Evolutionary conservation across 2,113 vertebrate genomes (phyloP), one percentile per base, ranked within the genome.

Genomic region (Prochilodus magdalenae): DNA sequence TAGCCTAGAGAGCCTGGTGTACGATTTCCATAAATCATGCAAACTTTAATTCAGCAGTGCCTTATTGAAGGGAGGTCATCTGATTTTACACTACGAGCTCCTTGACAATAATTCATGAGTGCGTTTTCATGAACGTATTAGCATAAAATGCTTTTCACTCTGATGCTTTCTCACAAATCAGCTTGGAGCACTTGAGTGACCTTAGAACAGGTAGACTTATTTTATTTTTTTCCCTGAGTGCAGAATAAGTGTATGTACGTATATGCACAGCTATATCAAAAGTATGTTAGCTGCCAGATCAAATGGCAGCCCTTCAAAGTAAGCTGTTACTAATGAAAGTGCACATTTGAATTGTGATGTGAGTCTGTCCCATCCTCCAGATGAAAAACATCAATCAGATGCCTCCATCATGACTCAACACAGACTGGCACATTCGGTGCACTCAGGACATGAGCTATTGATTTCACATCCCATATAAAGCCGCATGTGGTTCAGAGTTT

Each of bases 351-450:
- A n/a, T n/a, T n/a, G n/a, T n/a, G n/a, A n/a, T n/a, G n/a, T n/a
- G n/a, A n/a, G n/a, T n/a, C 11, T 59, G 84, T 79, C 75, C 83
- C 59, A 20, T 2, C 13, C 33, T 55, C 26, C 16, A 66, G 65
- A 82, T 57, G 62, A 84, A 81, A 81, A 47, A 77, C 70, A 57
- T 44, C 4, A 66, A 33, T 51, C 16, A 24, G 24, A 18, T 14
- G 33, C 66, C 15, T 14, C 53, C 16, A 40, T 12, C 13, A 51
- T 18, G 15, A 62, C 36, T 29, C 2, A 76, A 63, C 51, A 63
- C 18, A 79, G 18, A 24, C n/a, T 20, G 47, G 51, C 8, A 44
- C 40, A 44, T 44, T 8, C 40, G 47, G 60, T 26, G 33, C 22
- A 14, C 12, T 26, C 33, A 63, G 74, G 57, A 62, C n/a, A n/a